Evolutionary conservation across 2,888 invertebrate species (phyloP).

Genomic region (Phorcus lineatus): DNA sequence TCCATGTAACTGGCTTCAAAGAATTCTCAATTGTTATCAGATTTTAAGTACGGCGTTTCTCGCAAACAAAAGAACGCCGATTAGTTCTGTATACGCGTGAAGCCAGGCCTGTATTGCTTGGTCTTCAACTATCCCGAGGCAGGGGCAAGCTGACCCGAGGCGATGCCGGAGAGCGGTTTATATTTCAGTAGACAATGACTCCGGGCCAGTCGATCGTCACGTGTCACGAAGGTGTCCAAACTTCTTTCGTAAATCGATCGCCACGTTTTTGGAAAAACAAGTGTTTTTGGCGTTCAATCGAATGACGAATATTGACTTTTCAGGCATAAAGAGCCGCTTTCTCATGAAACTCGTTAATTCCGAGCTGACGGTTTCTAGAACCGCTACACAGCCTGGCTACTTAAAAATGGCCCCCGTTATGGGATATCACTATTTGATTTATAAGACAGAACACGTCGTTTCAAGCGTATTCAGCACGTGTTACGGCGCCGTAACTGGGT

Average conservation of each 20-base stretch:
- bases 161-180: background rate
- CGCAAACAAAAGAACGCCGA: too few relatives aligned
- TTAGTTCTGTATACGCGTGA: too few relatives aligned
- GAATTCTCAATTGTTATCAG: too few relatives aligned
- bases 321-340: background rate
- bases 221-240: background rate
- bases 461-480: background rate
- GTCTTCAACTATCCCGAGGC: too few relatives aligned
- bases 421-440: background rate
- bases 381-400: background rate
- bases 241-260: background rate
- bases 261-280: background rate
- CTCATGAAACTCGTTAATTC: background rate
- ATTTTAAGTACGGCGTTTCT: too few relatives aligned
- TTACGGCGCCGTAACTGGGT: slow-evolving; percentile 13
- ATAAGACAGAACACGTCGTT: background rate
- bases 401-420: background rate
- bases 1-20: too few relatives aligned
- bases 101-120: too few relatives aligned
- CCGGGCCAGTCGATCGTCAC: background rate
- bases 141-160: too few relatives aligned
- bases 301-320: background rate
- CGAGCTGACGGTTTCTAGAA: background rate
- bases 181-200: background rate
- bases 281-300: background rate